phyloP scores from a whole-genome alignment of 2,113 vertebrate species.

The Nothoprocta perdicaria region DNA sequence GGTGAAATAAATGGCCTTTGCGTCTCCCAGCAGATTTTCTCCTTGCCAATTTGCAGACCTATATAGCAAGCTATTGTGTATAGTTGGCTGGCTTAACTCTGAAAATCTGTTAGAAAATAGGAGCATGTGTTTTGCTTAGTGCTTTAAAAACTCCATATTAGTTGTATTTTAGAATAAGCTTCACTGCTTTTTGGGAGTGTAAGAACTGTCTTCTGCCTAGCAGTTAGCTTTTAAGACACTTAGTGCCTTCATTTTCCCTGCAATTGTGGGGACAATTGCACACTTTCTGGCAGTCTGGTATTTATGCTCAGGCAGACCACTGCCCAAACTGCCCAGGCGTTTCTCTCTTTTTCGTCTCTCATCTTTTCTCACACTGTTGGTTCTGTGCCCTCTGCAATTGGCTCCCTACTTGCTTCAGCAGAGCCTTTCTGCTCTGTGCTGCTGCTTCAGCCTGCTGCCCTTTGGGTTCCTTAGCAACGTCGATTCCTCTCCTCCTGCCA shows the following conservation, averaged over 20 bases:
- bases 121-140: background rate
- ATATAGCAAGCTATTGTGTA: background rate
- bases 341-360: background rate
- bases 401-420: background rate
- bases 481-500: background rate
- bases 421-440: background rate
- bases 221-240: background rate
- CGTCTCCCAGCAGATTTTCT: constrained; percentile 3
- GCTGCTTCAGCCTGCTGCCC: background rate
- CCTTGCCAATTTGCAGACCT: background rate
- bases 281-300: background rate
- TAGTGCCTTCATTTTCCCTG: background rate
- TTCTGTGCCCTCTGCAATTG: background rate
- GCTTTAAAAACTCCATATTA: background rate
- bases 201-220: background rate
- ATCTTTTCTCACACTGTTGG: background rate
- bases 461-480: background rate
- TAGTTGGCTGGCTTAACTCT: background rate
- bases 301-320: background rate
- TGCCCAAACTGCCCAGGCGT: background rate
- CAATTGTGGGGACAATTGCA: background rate
- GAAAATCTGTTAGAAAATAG: background rate
- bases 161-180: background rate
- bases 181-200: background rate
- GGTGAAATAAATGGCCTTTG: background rate